Evolutionary conservation across 1,140 invertebrate species (phyloP).

Genomic region (Microplitis demolitor): DNA sequence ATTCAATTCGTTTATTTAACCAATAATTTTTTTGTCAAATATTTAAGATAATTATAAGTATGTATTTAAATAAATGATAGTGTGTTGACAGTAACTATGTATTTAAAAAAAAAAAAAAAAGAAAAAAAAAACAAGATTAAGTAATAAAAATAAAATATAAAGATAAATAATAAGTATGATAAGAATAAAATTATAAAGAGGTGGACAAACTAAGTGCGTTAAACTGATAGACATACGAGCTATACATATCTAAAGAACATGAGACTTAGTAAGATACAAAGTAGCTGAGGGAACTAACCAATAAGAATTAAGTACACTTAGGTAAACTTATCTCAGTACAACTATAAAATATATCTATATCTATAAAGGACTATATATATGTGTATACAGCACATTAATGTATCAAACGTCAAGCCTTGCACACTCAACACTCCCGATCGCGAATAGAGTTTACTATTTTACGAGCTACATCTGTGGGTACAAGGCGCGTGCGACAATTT

Average conservation of each 20-base stretch:
- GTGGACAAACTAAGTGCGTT: not conserved
- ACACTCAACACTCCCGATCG: not conserved
- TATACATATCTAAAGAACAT: not conserved
- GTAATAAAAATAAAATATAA: not conserved
- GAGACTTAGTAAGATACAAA: not conserved
- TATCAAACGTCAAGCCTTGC: not conserved
- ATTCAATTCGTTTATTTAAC: no score
- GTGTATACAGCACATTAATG: not conserved
- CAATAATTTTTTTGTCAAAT: no score
- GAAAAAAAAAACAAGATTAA: not conserved
- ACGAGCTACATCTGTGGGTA: not conserved
- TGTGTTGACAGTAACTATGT: not conserved
- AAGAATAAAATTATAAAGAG: not conserved
- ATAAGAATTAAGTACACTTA: not conserved
- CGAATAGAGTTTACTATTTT: not conserved
- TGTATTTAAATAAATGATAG: not conserved
- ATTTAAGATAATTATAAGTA: not conserved
- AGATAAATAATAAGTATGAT: not conserved
- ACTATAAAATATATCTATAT: not conserved
- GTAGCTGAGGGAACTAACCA: not conserved
- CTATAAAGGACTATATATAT: not conserved
- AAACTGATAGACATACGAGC: constrained; percentile 6
- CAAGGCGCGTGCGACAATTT: not conserved
- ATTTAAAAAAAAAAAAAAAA: not conserved
- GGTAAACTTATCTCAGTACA: constrained; percentile 1